Conservation (phyloP, 2,888 invertebrate species). For the Aphidius colemani region DNA sequence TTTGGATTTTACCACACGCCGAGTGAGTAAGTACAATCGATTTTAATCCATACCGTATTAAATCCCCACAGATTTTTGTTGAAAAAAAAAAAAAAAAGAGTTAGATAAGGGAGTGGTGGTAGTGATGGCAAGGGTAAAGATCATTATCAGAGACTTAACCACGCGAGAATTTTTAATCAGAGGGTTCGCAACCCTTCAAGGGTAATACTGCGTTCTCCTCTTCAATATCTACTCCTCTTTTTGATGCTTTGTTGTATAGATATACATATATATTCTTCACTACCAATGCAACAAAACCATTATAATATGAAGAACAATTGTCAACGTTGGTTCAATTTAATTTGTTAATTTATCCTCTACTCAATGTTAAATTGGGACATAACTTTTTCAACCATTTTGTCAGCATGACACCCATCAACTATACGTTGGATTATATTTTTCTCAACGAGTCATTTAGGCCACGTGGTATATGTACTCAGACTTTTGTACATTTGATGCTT, state of each 20-base stretch:
- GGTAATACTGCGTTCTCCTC: constrained; percentile 45
- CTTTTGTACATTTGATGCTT: constrained; percentile 39
- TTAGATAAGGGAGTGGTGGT: no score
- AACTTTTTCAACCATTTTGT: constrained; percentile 42
- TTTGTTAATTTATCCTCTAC: constrained; percentile 32
- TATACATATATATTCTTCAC: constrained; percentile 6
- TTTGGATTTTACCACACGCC: constrained; percentile 39
- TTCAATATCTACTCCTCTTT: constrained; percentile 35
- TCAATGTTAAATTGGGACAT: constrained; percentile 37
- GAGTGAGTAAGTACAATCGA: constrained; percentile 57
- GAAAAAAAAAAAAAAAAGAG: no score
- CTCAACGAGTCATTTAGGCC: constrained; percentile 12
- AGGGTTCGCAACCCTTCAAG: constrained; percentile 58
- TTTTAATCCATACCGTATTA: constrained; percentile 53
- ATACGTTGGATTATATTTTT: neutral
- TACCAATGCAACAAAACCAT: constrained; percentile 30
- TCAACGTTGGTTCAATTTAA: constrained; percentile 41
- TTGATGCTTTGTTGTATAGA: constrained; percentile 21
- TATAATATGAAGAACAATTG: constrained; percentile 49
- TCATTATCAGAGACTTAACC: constrained; percentile 61
- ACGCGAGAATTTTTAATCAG: constrained; percentile 62
- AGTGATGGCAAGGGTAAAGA: constrained; percentile 57
- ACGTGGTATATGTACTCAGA: constrained; percentile 44
- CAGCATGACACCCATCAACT: constrained; percentile 8
- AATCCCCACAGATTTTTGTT: constrained; percentile 37